Base-by-base conservation (phyloP, 2,888 invertebrate genomes). In the Thalpophila matura region DNA sequence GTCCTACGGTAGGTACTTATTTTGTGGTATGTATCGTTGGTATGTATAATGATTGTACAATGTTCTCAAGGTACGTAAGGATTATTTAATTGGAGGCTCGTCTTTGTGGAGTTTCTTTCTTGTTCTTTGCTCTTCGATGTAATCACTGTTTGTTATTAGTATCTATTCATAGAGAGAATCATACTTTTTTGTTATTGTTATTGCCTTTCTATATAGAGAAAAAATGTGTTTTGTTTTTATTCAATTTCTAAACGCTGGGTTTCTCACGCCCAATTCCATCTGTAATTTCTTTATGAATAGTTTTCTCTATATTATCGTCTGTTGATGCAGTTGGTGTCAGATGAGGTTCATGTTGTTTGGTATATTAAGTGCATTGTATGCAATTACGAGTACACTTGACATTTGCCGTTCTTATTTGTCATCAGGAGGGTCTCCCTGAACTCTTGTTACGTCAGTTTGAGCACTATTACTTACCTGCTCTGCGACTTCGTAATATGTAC, bases 361-460 rank as follows among this genome's bases (percentile, higher is more conserved):
- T 20, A 1, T 53, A 43, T 31, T 42, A 53, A 43, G 62, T 31
- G 27, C 9, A 31, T 31, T 37, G 47, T 9, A 20, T 33, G 27
- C 35, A 38, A 66, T 65, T 66, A 58, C 14, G 1, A 18, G 43
- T 53, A 53, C 10, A 47, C 60, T 66, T 66, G 66, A 66, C 68
- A 66, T 66, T 67, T 59, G 29, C 26, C 2, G 16, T n/a, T 29
- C 22, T 22, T 46, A 53, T 47, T 29, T 60, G 46, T 60, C 45
- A 59, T 66, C 42, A 27, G 18, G 24, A 47, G n/a, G 66, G 16
- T 66, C 26, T 9, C 66, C 66, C 16, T 66, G 66, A 67, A 67
- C 66, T 67, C 51, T 51, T 14, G 14, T 65, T 64, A 49, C 49
- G 58, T 57, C 58, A 66, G 14, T 33, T 20, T 14, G 16, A n/a